These are phyloP conservation scores for Osmerus eperlanus DNA, from an alignment of 2,113 vertebrate genomes.

Conservation along the genomic window DNA sequence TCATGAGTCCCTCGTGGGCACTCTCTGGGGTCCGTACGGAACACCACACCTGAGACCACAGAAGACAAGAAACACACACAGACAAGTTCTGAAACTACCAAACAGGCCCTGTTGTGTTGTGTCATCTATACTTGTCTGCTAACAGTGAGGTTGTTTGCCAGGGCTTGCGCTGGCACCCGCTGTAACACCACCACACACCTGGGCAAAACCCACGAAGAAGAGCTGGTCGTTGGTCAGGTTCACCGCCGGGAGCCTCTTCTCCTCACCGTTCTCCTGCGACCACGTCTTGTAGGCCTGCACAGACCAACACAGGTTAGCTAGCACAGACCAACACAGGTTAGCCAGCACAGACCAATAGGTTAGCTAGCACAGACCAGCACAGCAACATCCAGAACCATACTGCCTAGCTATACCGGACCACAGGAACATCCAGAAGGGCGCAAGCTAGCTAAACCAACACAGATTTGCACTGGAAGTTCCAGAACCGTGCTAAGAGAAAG, in stretches of 20 bases:
- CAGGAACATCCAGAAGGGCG: background rate
- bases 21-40: conserved; percentile 95
- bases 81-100: background rate
- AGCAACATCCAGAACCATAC: background rate
- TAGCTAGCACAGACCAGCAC: background rate
- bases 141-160: too few relatives aligned
- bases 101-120: background rate
- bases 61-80: background rate
- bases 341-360: too few relatives aligned
- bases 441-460: conserved; percentile 78
- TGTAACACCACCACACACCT: conserved; percentile 71
- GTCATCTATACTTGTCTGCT: background rate
- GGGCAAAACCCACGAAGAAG: conserved; percentile 96
- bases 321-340: too few relatives aligned
- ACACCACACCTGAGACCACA: conserved; percentile 87
- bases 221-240: conserved; percentile 94
- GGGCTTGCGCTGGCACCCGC: background rate
- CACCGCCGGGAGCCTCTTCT: conserved; percentile 86
- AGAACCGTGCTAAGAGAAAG: too few relatives aligned
- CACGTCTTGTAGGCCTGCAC: conserved; percentile 87
- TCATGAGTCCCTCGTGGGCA: conserved; percentile 94
- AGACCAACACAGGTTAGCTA: background rate
- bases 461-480: background rate
- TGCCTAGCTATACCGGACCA: background rate
- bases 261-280: conserved; percentile 83